A percentile compares a stretch with the other conserved stretches of the same genome.
These are phyloP conservation scores for Cairina moschata DNA, from an alignment of 2,113 vertebrate species.

Conservation along the genomic window DNA sequence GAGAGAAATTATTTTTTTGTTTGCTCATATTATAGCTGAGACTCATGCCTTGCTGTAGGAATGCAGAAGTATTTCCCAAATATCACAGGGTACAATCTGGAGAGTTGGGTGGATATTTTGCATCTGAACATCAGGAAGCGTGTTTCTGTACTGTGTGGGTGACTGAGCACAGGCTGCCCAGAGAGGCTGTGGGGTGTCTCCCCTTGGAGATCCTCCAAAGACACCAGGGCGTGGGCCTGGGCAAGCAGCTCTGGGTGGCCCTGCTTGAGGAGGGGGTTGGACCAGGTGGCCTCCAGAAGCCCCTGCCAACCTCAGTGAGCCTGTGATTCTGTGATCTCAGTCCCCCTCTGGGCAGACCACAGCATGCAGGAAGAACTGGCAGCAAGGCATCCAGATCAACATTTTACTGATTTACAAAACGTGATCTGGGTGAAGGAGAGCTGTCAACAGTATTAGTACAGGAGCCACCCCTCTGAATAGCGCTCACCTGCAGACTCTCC, in stretches of 20 bases:
- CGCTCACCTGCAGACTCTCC: conserved; percentile 64
- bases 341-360: neutral
- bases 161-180: neutral
- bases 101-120: too few species aligned
- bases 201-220: neutral
- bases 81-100: too few species aligned
- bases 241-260: neutral
- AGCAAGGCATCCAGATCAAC: fast-evolving
- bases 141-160: neutral
- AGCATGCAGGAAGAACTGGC: neutral
- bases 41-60: neutral
- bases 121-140: neutral
- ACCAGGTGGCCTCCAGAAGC: neutral
- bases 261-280: neutral
- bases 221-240: neutral
- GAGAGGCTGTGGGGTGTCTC: neutral
- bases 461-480: neutral
- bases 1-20: neutral
- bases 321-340: neutral
- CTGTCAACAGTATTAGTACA: neutral
- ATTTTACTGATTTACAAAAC: neutral
- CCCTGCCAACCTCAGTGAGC: neutral
- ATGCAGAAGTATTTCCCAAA: neutral
- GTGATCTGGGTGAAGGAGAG: neutral
- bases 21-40: neutral